Percentiles rank a stretch among this genome's conserved stretches.
Evolutionary conservation across 1,140 invertebrate species (phyloP).

Genomic region (Bombus haemorrhoidalis): DNA sequence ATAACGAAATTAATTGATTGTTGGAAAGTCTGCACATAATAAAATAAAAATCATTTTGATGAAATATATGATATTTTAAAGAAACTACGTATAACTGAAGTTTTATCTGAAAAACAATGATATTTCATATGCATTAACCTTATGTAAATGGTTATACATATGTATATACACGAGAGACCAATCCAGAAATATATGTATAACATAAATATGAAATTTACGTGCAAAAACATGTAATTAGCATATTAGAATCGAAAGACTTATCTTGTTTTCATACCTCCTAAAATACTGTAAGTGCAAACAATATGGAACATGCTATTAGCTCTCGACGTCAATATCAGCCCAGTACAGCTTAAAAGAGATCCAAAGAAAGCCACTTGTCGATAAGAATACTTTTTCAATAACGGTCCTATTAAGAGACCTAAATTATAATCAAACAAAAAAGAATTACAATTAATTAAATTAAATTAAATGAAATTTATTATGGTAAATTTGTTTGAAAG

Average conservation of each 20-base stretch:
- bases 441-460: neutral
- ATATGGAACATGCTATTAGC: conserved; percentile 89
- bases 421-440: neutral
- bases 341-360: conserved; percentile 85
- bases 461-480: neutral
- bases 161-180: no score
- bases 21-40: no score
- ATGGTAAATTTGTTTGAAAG: no score
- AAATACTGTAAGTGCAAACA: conserved; percentile 88
- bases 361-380: conserved; percentile 88
- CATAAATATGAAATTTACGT: neutral
- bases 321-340: conserved; percentile 86
- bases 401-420: conserved; percentile 88
- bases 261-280: conserved; percentile 84
- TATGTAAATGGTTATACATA: no score
- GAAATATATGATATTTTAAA: neutral
- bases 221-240: neutral
- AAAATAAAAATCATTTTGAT: no score
- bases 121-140: no score
- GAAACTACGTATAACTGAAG: neutral
- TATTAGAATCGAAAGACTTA: neutral
- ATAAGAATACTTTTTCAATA: conserved; percentile 88
- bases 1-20: no score
- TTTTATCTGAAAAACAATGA: neutral
- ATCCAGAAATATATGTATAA: no score